A percentile compares a stretch with the other conserved stretches of the same genome.
phyloP scores from a whole-genome alignment of 2,113 vertebrate genomes.

The Pelobates fuscus region DNA sequence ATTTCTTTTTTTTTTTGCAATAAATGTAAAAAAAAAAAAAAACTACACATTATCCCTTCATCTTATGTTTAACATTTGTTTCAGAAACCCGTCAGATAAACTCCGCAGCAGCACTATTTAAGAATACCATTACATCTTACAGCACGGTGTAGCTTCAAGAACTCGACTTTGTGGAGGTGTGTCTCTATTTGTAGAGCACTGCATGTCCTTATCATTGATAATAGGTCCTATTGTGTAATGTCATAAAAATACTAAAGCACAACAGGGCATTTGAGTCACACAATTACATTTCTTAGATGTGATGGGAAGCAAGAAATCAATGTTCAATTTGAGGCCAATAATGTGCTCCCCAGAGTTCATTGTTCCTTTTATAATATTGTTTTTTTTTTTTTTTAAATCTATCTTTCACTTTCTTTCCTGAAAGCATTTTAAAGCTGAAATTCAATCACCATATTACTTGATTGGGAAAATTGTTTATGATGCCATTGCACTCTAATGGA shows the following conservation, averaged over 20 bases:
- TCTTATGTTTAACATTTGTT: conserved; percentile 31
- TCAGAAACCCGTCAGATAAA: conserved; percentile 34
- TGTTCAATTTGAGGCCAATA: conserved; percentile 50
- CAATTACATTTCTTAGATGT: conserved; percentile 49
- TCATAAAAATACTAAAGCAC: conserved; percentile 47
- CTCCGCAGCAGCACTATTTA: conserved; percentile 25
- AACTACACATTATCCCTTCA: conserved; percentile 36
- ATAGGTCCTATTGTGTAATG: conserved; percentile 39
- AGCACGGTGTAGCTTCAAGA: conserved; percentile 36
- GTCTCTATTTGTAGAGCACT: conserved; percentile 32
- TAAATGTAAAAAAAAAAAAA: conserved; percentile 23
- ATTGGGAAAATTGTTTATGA: conserved; percentile 49
- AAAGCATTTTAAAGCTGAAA: conserved; percentile 49
- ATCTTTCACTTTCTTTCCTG: conserved; percentile 46
- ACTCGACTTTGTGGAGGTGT: conserved; percentile 33
- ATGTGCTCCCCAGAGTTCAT: conserved; percentile 49
- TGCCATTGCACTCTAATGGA: conserved; percentile 38
- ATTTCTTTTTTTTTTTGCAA: background rate
- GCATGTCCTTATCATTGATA: conserved; percentile 41
- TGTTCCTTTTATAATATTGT: conserved; percentile 48
- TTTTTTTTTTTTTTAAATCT: conserved; percentile 51
- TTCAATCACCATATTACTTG: conserved; percentile 47
- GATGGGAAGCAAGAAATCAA: conserved; percentile 47
- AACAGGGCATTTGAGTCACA: conserved; percentile 47
- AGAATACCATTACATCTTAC: conserved; percentile 41